phyloP scores from a whole-genome alignment of 2,113 vertebrate species.

The Gnathonemus longibarbis region DNA sequence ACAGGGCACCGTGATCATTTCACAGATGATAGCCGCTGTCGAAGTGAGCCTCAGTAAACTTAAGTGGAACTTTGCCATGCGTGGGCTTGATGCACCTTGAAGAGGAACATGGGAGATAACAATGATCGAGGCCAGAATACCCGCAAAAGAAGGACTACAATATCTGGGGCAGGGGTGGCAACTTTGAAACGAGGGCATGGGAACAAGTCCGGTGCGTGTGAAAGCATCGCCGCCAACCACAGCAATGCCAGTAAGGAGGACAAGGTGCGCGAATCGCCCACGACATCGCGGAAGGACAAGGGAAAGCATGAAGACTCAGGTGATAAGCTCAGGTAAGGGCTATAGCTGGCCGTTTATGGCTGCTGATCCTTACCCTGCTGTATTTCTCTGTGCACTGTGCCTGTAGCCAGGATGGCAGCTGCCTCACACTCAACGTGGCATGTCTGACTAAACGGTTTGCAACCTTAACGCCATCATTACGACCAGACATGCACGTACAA shows the following conservation, averaged over 20 bases:
- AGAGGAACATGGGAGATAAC: slow-evolving; percentile 55
- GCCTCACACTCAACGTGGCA: not conserved
- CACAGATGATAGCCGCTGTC: not conserved
- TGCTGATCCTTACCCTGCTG: not conserved
- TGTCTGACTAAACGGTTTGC: not conserved
- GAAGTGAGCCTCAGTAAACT: not conserved
- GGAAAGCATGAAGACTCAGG: slow-evolving; percentile 40
- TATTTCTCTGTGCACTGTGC: not conserved
- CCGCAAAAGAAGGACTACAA: slow-evolving; percentile 57
- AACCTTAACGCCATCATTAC: not conserved
- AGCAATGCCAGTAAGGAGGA: slow-evolving; percentile 22
- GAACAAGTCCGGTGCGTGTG: slow-evolving; percentile 31
- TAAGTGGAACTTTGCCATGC: slow-evolving; percentile 15
- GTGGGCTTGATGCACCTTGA: not conserved
- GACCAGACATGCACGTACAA: not conserved
- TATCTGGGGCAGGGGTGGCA: slow-evolving; percentile 32
- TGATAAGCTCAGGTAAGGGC: slow-evolving; percentile 53
- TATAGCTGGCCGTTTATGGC: not conserved
- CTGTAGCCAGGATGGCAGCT: not conserved
- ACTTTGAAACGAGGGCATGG: slow-evolving; percentile 46
- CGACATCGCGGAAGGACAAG: slow-evolving; percentile 35
- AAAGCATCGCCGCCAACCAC: slow-evolving; percentile 25
- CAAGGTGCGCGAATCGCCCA: not conserved
- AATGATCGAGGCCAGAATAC: slow-evolving; percentile 40
- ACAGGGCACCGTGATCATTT: not conserved